Evolutionary conservation across 2,113 vertebrate species (phyloP), one percentile per base, ranked within the genome.

Genomic region (Callorhinus ursinus): DNA sequence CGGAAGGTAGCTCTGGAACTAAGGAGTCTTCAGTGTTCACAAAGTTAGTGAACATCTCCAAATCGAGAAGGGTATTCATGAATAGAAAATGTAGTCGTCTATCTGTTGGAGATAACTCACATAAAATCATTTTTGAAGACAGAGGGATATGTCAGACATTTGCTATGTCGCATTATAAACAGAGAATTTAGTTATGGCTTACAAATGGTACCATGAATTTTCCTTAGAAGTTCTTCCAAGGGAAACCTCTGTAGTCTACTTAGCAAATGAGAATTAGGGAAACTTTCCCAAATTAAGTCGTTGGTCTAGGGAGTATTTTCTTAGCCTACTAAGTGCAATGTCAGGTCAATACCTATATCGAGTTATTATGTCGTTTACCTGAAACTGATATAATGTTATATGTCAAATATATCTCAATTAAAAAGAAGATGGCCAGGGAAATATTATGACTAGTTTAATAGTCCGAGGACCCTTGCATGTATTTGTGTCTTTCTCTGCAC

Each of bases 261-360:
- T 81, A 81, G 69, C 46, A 92, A 96, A 90, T 96, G n/a, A 96
- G 63, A 94, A 59, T 82, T 92, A 85, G 33, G 14, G 42, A 67
- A 88, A 51, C 28, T 49, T 81, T 92, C 31, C 49, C 39, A 93
- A 86, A 94, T 85, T 77, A 90, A 46, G 13, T 42, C 53, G 88
- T 96, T 93, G 69, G 49, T 51, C 24, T 72, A 63, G 53, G 16
- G n/a, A 93, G 24, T 80, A 65, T 96, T 95, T 95, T 95, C 69
- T 96, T 69, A 92, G 72, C 18, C 86, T 90, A 39, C 42, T 42
- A 96, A 94, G 59, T 69, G 26, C 16, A 85, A 7, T 49, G 57
- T 88, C 79, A 93, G 46, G 39, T 74, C 36, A 59, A 55, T 72
- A 63, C 67, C 53, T 53, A n/a, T 63, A 39, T 42, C 21, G 1